These are phyloP conservation scores for Phasianus colchicus DNA, from an alignment of 2,113 vertebrate species.

Conservation along the genomic window DNA sequence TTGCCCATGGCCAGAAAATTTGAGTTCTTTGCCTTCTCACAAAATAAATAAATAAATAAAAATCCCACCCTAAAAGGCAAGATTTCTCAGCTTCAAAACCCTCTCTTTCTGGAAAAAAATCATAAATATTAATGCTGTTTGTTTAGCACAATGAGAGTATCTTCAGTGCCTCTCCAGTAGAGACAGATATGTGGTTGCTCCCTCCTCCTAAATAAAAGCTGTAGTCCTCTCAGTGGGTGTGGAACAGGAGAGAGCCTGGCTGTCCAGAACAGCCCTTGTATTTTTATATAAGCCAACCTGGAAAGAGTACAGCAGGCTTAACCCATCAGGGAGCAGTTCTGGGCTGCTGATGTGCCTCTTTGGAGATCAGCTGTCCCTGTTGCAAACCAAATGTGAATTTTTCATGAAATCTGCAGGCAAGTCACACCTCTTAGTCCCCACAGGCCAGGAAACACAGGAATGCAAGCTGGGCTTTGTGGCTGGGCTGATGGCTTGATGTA, in stretches of 20 bases:
- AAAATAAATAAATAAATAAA: not conserved
- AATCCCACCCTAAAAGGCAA: not conserved
- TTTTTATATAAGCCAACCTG: not conserved
- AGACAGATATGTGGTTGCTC: not conserved
- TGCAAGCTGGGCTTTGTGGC: rapidly evolving
- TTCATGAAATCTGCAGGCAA: not conserved
- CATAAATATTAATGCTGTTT: conserved; percentile 31
- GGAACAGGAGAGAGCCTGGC: not conserved
- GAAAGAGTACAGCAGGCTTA: not conserved
- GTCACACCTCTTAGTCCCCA: not conserved
- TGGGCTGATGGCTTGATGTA: not conserved
- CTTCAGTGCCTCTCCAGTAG: not conserved
- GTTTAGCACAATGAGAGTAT: not conserved
- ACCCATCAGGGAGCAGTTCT: not conserved
- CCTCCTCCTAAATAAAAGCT: not conserved
- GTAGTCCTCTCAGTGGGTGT: not conserved
- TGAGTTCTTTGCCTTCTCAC: not conserved
- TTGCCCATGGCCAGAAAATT: not conserved
- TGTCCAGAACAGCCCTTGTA: not conserved
- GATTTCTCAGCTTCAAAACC: not conserved
- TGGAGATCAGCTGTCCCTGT: not conserved
- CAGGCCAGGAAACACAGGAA: not conserved
- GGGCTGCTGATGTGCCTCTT: not conserved
- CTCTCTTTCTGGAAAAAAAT: not conserved
- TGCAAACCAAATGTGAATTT: not conserved